Base-by-base conservation (phyloP, 2,888 invertebrate species). In the Pterostichus niger region DNA sequence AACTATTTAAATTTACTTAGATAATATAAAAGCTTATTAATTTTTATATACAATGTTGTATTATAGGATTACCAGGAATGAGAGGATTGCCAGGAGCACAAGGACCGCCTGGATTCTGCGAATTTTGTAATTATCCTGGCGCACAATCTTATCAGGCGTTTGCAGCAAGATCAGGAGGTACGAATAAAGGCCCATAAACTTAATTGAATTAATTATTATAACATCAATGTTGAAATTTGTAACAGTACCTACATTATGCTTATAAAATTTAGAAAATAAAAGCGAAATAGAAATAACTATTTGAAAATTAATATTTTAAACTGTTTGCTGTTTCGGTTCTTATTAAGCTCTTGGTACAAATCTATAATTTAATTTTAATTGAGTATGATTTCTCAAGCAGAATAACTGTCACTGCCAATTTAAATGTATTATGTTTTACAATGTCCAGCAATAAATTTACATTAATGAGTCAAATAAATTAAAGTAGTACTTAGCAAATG, bases 61-160 rank as follows among this genome's bases (percentile, higher is more conserved):
- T 76, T 76, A 6, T 73, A 86, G 88, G 87, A 13, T 77, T 86
- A 61, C 86, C 88, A 61, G 90, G 90, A 0, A 90, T 91, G 24
- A 89, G 92, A 84, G 95, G 95, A 1, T 87, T 91, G 13, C 92
- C 93, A 11, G 95, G 96, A 2, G 89, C 92, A 0, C 92, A 94
- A 84, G 96, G 96, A 35, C 88, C 92, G 46, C 91, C 92, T n/a
- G 93, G 93, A 56, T 92, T 91, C 87, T 93, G 93, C 86, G 93
- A 93, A 88, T 92, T 91, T 86, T 93, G 93, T 87, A 93, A 93
- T 87, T 94, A 88, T 90, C 93, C 89, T 54, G 91, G 91, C 11
- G 89, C 90, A 15, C 90, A 91, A 35, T 90, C 91, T 11, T 93
- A 92, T 87, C 91, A 93, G 85, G 90, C 91, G n/a, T 92, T 92